These are phyloP conservation scores for Brachionus calyciflorus DNA, from an alignment of 1,140 invertebrate species.

Conservation along the genomic window DNA sequence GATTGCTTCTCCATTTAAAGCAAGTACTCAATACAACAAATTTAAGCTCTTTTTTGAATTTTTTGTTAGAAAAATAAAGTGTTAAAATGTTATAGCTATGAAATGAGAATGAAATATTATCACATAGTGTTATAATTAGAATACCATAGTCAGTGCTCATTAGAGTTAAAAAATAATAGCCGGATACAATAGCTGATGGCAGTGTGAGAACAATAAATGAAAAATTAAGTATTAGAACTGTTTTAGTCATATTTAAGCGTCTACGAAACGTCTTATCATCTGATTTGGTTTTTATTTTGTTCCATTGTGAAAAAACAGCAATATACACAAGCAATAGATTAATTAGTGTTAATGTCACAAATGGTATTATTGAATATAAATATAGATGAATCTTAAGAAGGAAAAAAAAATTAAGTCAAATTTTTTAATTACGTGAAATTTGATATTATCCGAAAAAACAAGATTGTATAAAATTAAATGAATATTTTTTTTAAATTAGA, in stretches of 20 bases:
- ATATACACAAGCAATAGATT: neutral
- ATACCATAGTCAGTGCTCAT: neutral
- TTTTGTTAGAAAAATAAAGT: constrained; percentile 28
- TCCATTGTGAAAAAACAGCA: neutral
- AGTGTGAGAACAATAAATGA: constrained; percentile 10
- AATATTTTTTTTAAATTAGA: no score
- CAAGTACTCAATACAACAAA: neutral
- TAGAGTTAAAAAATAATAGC: neutral
- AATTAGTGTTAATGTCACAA: neutral
- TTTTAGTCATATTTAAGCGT: neutral
- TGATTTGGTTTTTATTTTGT: neutral
- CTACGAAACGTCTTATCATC: neutral
- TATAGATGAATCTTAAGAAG: constrained; percentile 11
- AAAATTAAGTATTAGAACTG: neutral
- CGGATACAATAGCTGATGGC: constrained; percentile 24
- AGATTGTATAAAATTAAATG: no score
- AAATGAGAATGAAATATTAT: constrained; percentile 21
- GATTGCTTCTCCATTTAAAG: neutral
- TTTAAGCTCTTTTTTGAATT: constrained; percentile 19
- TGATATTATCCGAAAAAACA: no score
- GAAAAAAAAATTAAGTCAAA: no score
- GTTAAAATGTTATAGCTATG: constrained; percentile 10
- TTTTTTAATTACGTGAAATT: no score
- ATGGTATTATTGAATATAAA: constrained; percentile 20
- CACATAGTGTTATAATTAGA: constrained; percentile 24